These are phyloP conservation scores for Chaetops frenatus DNA, from an alignment of 2,113 vertebrate genomes.

Conservation along the genomic window DNA sequence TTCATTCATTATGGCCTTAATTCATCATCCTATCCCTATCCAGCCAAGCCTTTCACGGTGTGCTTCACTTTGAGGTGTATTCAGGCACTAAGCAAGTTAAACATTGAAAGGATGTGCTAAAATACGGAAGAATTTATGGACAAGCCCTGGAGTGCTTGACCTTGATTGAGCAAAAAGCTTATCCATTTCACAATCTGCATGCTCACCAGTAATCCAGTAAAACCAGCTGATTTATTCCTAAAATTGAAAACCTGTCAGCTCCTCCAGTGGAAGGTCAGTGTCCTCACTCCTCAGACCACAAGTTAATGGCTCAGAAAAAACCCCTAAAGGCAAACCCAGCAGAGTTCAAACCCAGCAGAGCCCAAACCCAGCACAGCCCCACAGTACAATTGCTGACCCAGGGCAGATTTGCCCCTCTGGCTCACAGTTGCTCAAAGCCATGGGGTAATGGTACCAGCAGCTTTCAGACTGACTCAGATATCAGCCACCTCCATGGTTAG, in stretches of 20 bases:
- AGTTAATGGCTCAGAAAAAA: background rate
- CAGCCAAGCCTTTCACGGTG: background rate
- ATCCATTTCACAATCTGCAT: background rate
- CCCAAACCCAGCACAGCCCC: background rate
- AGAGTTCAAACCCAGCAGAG: background rate
- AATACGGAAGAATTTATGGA: background rate
- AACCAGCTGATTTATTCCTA: background rate
- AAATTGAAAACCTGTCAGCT: background rate
- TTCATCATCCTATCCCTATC: background rate
- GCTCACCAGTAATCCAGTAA: background rate
- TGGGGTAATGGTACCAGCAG: background rate
- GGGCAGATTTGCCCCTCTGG: background rate
- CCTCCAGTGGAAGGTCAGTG: background rate
- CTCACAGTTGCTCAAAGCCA: background rate
- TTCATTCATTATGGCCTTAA: background rate
- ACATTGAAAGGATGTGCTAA: background rate
- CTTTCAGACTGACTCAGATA: background rate
- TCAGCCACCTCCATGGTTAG: background rate
- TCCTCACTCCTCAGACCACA: background rate
- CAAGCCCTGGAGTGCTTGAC: background rate
- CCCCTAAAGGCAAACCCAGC: too few species aligned
- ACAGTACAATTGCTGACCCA: accelerated
- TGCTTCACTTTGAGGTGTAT: background rate
- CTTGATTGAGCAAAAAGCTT: background rate
- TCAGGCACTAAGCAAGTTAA: background rate